These are phyloP conservation scores for Oligia fasciuncula DNA, from an alignment of 2,888 invertebrate species.

Conservation along the genomic window DNA sequence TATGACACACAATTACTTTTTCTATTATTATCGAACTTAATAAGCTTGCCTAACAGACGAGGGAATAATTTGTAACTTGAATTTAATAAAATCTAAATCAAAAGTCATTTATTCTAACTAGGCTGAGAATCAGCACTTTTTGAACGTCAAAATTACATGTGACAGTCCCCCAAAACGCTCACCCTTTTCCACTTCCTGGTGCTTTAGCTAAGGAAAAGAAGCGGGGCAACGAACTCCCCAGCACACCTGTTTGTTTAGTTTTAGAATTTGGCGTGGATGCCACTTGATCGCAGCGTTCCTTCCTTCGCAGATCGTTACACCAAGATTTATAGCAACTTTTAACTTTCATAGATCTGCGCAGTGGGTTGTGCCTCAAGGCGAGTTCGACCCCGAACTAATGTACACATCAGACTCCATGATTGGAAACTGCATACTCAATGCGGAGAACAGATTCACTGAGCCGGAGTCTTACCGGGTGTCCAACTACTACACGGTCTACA, in stretches of 20 bases:
- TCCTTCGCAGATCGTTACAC: background rate
- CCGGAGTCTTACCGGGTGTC: conserved; percentile 94
- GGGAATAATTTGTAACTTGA: background rate
- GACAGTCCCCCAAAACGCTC: background rate
- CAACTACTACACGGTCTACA: conserved; percentile 94
- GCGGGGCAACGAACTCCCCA: background rate
- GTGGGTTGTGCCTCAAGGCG: conserved; percentile 79
- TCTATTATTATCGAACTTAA: background rate
- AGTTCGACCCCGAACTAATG: conserved; percentile 77
- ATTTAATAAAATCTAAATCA: background rate
- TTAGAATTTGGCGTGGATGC: background rate
- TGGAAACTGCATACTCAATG: conserved; percentile 93
- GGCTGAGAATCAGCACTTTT: background rate
- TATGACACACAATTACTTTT: no score
- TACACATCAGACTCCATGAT: conserved; percentile 75
- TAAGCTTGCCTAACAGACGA: background rate
- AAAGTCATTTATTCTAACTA: background rate
- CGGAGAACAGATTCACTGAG: conserved; percentile 93
- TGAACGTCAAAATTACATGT: background rate
- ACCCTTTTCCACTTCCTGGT: background rate
- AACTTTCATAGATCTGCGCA: conserved; percentile 81
- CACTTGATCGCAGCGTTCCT: background rate
- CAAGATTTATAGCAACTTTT: background rate
- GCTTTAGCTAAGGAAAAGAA: background rate
- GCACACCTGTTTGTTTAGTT: background rate